Evolutionary conservation across 1,140 invertebrate species (phyloP).

Genomic region (Tetramorium alpestre): DNA sequence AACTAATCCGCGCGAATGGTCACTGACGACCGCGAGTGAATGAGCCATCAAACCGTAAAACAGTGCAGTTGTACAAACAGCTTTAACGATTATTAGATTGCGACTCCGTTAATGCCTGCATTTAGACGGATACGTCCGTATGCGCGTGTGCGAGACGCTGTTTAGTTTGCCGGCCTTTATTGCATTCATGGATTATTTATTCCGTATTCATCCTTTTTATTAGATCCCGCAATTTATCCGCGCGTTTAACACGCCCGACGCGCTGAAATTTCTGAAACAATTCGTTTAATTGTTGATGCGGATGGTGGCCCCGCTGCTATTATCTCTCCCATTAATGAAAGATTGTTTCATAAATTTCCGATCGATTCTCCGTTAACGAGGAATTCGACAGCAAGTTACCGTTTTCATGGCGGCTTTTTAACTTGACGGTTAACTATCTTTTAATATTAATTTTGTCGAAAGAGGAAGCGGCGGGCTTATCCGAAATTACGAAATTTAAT

Average conservation of each 20-base stretch:
- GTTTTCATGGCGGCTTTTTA: neutral
- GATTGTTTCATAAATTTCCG: conserved; percentile 40
- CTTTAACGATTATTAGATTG: conserved; percentile 48
- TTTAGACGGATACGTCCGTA: neutral
- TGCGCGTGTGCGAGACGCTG: neutral
- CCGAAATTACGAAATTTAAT: neutral
- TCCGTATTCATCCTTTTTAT: conserved; percentile 29
- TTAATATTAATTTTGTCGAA: neutral
- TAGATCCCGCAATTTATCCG: neutral
- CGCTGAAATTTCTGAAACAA: conserved; percentile 8
- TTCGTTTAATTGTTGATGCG: conserved; percentile 12
- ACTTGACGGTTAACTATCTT: neutral
- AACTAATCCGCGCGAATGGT: conserved; percentile 24
- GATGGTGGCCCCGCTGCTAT: neutral
- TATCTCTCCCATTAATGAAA: conserved; percentile 8
- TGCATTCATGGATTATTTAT: neutral
- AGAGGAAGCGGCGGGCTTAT: neutral
- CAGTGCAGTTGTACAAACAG: conserved; percentile 12
- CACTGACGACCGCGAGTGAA: conserved; percentile 12
- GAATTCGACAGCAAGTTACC: neutral
- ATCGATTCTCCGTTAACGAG: conserved; percentile 15
- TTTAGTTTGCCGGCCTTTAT: neutral
- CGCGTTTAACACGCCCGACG: neutral
- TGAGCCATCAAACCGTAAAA: conserved; percentile 47
- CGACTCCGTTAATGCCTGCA: neutral